Evolutionary conservation across 92 coral and sea anemone species (phyloP), one percentile per base, ranked within the genome.

Genomic region (Porites rus): DNA sequence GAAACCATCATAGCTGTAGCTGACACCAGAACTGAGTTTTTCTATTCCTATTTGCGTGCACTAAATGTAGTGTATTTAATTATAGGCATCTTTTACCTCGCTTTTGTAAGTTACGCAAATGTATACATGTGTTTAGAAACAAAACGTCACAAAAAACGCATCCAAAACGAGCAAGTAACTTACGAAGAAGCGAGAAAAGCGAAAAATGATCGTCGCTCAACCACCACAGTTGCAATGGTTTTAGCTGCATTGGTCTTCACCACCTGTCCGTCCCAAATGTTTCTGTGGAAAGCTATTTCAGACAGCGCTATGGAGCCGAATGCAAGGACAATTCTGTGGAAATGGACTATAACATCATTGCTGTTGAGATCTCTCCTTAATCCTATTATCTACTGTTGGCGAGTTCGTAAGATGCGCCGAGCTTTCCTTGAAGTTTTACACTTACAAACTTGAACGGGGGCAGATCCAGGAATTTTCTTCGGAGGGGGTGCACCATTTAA

Each of bases 311-410:
- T 8, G 21, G 71, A 78, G 43, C 58, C 73, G 10, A 28, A 11
- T 22, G 21, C 7, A 59, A 38, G n/a, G 6, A 16, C 7, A 17
- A 43, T 43, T 22, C 21, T 78, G 1, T 51, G 72, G 72, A 46
- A 21, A 6, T 78, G 83, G 72, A 38, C 24, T 10, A 1, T 11
- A n/a, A 65, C 38, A 4, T 50, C 14, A 9, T 1, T 18, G 17
- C 7, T 65, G 24, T 14, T 64, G 2, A 66, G 38, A 46, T 64
- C 83, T 51, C 46, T 78, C 50, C 65, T 51, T 1, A 78, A 78
- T 43, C 83, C 83, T 9, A 38, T 78, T 31, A 64, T 78, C 51
- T 78, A 64, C 56, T 78, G 72, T 52, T 64, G 43, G 72, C 61
- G 83, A 7, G 25, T 51, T 20, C 46, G 50, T 14, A 78, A 78